Base-by-base conservation (phyloP, 2,888 invertebrate species). In the Clitarchus hookeri region DNA sequence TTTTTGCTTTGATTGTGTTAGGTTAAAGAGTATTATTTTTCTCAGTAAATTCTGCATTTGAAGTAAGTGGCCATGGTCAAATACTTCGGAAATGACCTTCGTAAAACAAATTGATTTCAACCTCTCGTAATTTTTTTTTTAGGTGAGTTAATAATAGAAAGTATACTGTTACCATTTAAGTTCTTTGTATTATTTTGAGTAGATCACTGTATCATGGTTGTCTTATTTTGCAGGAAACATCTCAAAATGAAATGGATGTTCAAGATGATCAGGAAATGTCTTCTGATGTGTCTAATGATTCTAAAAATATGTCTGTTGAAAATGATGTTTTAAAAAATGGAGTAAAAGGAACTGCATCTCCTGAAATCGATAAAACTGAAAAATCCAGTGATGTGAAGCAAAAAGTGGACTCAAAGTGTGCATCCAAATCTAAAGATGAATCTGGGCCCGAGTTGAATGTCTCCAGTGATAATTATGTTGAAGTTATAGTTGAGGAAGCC, bases 251-350 rank as follows among this genome's bases (percentile, higher is more conserved):
- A 86, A 79, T 84, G 84, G 36, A 54, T 79, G 48, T 84, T 83
- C 6, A 83, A 87, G 53, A 78, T 85, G 84, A 87, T 84, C 77
- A 84, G 16, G 87, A 85, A 48, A 19, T 79, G 12, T 84, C 6
- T 9, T 26, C 36, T 0, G 86, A 87, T 65, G 65, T 16, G 65
- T 16, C n/a, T 23, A 23, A 16, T 65, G 65, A 65, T 8, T 23
- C 65, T n/a, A 65, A 65, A n/a, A 53, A 53, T 19, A 53, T 19
- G 26, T 19, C 85, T 87, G 86, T 84, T 85, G 82, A 44, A 88
- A 82, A 86, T 44, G 83, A 80, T 82, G 85, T 79, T 36, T 13
- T 84, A 77, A 82, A 86, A 48, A 90, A 90, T 84, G 89, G 90
- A 87, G 89, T 89, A 9, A 89, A 89, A 65, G 65, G 16, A 65